Evolutionary conservation across 2,888 invertebrate species (phyloP).

Genomic region (Meteorus cinctellus): DNA sequence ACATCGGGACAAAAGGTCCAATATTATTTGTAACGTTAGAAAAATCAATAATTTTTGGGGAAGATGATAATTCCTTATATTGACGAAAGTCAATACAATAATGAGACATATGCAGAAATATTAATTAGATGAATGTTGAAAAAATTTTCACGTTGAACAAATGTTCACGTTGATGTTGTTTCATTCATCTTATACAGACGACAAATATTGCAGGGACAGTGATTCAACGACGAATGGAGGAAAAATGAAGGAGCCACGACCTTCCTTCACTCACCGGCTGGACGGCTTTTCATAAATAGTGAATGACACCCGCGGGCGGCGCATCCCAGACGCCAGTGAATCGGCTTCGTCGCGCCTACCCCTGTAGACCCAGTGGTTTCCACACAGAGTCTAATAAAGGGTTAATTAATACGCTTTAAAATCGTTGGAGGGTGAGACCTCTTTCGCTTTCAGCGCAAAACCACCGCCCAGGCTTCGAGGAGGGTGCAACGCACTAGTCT

Average conservation of each 20-base stretch:
- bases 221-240: neutral
- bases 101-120: no score
- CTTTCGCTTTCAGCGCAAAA: conserved; percentile 25
- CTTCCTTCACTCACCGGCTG: neutral
- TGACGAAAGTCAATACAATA: no score
- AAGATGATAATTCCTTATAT: no score
- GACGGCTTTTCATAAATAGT: conserved; percentile 70
- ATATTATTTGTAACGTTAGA: neutral
- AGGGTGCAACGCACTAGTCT: conserved; percentile 15
- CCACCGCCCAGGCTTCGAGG: neutral
- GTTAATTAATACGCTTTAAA: conserved; percentile 72
- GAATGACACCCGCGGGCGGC: conserved; percentile 64
- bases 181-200: neutral
- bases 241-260: conserved; percentile 1
- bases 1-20: neutral
- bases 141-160: no score
- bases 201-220: neutral
- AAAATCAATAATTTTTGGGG: no score
- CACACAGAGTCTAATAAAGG: conserved; percentile 70
- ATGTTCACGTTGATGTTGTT: neutral
- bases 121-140: no score
- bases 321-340: conserved; percentile 59
- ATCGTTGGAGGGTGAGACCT: conserved; percentile 61
- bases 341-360: conserved; percentile 67
- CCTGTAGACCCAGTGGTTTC: conserved; percentile 63